Percentiles rank a stretch among this genome's conserved stretches.
Conservation (phyloP, 2,797 vertebrate species). For the Vireo griseus region DNA sequence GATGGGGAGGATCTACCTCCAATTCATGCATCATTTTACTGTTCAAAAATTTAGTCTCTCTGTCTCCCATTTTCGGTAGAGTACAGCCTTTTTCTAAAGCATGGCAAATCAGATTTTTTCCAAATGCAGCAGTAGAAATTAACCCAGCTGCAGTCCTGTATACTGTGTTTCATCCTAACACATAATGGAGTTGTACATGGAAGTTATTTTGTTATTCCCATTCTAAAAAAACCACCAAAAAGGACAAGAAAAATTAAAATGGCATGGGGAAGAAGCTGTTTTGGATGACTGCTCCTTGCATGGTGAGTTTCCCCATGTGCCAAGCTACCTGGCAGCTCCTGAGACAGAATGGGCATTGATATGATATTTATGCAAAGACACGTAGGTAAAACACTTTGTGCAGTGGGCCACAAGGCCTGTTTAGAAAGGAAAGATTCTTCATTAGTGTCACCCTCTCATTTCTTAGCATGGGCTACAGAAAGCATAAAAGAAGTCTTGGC, state of each 20-base stretch:
- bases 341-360: background rate
- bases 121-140: background rate
- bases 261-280: background rate
- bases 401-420: rapidly evolving
- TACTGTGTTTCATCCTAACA: rapidly evolving
- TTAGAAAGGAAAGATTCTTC: background rate
- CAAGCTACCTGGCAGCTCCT: background rate
- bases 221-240: background rate
- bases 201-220: background rate
- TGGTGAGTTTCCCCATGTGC: background rate
- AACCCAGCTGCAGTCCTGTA: background rate
- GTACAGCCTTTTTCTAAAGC: background rate
- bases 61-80: background rate
- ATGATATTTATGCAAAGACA: background rate
- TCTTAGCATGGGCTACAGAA: background rate
- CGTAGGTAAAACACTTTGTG: rapidly evolving
- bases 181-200: background rate
- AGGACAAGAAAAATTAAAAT: background rate
- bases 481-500: background rate
- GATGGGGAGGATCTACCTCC: background rate
- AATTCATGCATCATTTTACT: background rate
- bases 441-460: background rate
- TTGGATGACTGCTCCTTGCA: background rate
- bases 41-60: background rate
- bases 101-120: rapidly evolving